Conservation (phyloP, 2,888 invertebrate species). For the Plutella xylostella region DNA sequence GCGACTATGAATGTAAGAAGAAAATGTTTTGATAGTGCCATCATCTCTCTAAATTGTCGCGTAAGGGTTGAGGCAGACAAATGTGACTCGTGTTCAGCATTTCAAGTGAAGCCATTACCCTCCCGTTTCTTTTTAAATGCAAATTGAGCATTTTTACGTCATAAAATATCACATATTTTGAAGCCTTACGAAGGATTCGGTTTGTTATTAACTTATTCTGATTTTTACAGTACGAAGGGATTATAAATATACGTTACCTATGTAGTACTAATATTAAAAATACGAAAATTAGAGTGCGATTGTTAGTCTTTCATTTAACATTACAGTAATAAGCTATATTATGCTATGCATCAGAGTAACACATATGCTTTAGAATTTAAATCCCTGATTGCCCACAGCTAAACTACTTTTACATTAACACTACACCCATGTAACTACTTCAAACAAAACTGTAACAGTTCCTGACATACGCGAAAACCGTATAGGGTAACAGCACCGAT, state of each 20-base stretch:
- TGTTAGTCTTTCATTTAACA: too few species aligned
- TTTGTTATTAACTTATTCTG: background rate
- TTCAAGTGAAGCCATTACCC: constrained; percentile 53
- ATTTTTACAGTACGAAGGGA: background rate
- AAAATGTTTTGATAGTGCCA: constrained; percentile 1
- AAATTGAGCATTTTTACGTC: constrained; percentile 54
- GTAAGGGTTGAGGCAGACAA: constrained; percentile 51
- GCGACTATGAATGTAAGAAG: too few species aligned
- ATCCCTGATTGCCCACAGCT: too few species aligned
- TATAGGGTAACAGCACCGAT: constrained; percentile 47
- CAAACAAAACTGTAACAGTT: too few species aligned
- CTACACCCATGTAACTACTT: too few species aligned
- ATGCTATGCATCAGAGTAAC: too few species aligned
- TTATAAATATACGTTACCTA: background rate
- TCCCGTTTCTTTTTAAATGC: constrained; percentile 63
- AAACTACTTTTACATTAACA: too few species aligned
- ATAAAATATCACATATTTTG: background rate
- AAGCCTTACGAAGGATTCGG: background rate
- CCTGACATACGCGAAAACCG: too few species aligned
- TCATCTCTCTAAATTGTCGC: constrained; percentile 28
- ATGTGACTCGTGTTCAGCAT: constrained; percentile 57
- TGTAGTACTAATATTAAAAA: too few species aligned
- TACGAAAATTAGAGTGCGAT: too few species aligned
- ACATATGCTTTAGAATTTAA: too few species aligned
- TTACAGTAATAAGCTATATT: too few species aligned